A percentile compares a stretch with the other conserved stretches of the same genome.
These are phyloP conservation scores for Orcinus orca DNA, from an alignment of 2,113 vertebrate genomes.

Conservation along the genomic window DNA sequence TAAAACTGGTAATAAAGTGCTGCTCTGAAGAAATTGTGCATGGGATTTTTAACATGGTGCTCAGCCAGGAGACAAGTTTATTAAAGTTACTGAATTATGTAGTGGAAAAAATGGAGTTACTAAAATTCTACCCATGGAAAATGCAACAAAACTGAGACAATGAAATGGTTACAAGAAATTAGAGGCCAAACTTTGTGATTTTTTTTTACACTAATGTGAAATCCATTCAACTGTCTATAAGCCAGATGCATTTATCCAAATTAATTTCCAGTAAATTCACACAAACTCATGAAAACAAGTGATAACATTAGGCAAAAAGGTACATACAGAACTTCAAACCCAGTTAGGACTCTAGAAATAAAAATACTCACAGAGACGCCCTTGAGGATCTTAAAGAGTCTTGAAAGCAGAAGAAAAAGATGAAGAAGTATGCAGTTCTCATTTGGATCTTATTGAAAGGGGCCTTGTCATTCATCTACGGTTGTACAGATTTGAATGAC, in stretches of 20 bases:
- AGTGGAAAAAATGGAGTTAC: conserved; percentile 74
- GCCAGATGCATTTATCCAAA: neutral
- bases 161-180: conserved; percentile 63
- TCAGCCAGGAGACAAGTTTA: conserved; percentile 61
- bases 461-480: conserved; percentile 40
- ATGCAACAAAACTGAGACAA: conserved; percentile 66
- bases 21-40: conserved; percentile 66
- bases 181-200: conserved; percentile 38
- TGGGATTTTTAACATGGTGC: conserved; percentile 66
- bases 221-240: conserved; percentile 36
- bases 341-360: neutral
- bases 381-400: neutral
- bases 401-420: neutral
- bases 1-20: conserved; percentile 76
- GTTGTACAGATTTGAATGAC: neutral
- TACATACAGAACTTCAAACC: neutral
- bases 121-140: conserved; percentile 71
- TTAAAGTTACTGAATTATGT: conserved; percentile 78
- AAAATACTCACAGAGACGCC: neutral
- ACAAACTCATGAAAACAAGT: conserved; percentile 38
- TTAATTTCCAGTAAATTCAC: conserved; percentile 46
- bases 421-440: conserved; percentile 4
- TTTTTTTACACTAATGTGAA: neutral
- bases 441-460: conserved; percentile 46
- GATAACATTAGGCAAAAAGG: conserved; percentile 1